Evolutionary conservation across 2,113 vertebrate genomes (phyloP), one percentile per base, ranked within the genome.

Genomic region (Paradisaea rubra): DNA sequence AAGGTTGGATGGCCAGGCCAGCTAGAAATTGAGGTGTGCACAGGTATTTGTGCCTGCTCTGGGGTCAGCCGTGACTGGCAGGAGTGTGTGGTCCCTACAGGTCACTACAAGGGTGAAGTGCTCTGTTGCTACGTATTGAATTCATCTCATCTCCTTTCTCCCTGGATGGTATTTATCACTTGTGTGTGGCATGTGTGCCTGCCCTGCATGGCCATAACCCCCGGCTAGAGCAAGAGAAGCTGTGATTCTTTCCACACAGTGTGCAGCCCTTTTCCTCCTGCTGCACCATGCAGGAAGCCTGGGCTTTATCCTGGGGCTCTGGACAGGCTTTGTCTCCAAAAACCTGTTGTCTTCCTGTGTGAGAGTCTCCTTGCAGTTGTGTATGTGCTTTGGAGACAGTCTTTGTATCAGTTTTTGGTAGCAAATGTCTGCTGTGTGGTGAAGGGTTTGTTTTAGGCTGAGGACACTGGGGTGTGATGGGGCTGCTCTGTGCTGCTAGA

Each of bases 191-290:
- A 33, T 54, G 53, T 74, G 25, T 54, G 33, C 33, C 47, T 65
- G 25, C 53, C 53, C 25, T 74, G 45, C 2, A 6, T 89, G 74
- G 78, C 81, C 39, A 15, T 42, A 47, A 54, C 24, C 42, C 25
- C 71, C 70, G 50, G 19, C 39, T 47, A 17, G 52, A 65, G n/a
- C 15, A 47, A 84, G 69, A 68, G 28, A 60, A 41, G n/a, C 12
- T 42, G 3, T 7, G 31, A 15, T 74, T 78, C 53, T 65, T 27
- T 56, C 1, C 4, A 31, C n/a, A 19, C 0, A 1, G 33, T 33
- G 33, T 33, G 44, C 69, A 71, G 35, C 63, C 14, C 33, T 71
- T 65, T 74, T 72, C 37, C 15, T 89, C 66, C 59, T 54, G 11
- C 61, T 82, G 65, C 33, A 49, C 37, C 0, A 0, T 66, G 37